Conservation (phyloP, 1,140 invertebrate species). For the Cepaea nemoralis region DNA sequence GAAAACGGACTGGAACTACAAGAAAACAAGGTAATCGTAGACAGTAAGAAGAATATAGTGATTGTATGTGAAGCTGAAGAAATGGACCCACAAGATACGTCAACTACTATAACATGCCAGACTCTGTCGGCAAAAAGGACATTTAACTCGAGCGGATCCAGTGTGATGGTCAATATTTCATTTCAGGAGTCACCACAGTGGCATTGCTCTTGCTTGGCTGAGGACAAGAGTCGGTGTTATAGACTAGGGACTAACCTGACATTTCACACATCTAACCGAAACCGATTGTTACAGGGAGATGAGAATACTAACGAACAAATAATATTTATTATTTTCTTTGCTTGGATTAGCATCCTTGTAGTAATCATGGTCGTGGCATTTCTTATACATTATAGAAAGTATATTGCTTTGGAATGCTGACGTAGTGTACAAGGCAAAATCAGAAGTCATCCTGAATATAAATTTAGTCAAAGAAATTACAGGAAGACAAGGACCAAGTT, state of each 20-base stretch:
- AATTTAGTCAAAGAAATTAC: too few relatives aligned
- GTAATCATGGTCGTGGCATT: too few relatives aligned
- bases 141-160: background rate
- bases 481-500: too few relatives aligned
- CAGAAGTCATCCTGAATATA: too few relatives aligned
- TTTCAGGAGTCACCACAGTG: background rate
- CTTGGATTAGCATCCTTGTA: too few relatives aligned
- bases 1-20: background rate
- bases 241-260: background rate
- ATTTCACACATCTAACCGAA: too few relatives aligned
- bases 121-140: background rate
- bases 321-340: too few relatives aligned
- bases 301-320: too few relatives aligned
- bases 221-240: background rate
- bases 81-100: background rate
- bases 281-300: too few relatives aligned
- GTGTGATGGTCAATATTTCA: background rate
- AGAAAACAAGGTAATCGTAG: background rate
- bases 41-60: background rate
- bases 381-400: too few relatives aligned
- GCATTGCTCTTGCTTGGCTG: background rate
- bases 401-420: too few relatives aligned
- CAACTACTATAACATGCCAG: background rate
- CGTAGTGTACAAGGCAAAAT: too few relatives aligned
- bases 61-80: background rate